phyloP scores from a whole-genome alignment of 2,113 vertebrate genomes.

The Erpornis zantholeuca region DNA sequence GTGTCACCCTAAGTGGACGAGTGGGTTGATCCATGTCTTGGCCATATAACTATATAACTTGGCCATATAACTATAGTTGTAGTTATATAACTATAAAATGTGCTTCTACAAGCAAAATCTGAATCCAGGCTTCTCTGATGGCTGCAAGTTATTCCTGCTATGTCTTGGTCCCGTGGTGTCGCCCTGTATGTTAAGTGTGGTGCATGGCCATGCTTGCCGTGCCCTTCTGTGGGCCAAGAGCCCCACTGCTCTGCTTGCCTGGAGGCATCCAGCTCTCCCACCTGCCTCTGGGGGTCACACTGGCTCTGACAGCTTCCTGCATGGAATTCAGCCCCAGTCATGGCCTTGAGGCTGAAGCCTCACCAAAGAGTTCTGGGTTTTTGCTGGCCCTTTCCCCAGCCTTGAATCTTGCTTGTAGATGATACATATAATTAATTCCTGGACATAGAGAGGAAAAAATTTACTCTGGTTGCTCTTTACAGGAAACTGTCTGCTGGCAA shows the following conservation, averaged over 20 bases:
- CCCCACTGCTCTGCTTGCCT: neutral
- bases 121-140: neutral
- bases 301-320: neutral
- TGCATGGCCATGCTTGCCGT: neutral
- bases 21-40: neutral
- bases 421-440: neutral
- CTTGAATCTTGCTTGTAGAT: neutral
- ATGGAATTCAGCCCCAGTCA: rapidly evolving
- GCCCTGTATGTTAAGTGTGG: neutral
- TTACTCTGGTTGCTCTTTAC: neutral
- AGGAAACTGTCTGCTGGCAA: neutral
- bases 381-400: neutral
- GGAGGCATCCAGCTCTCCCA: neutral
- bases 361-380: neutral
- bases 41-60: rapidly evolving
- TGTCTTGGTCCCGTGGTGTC: neutral
- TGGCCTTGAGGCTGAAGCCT: rapidly evolving
- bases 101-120: rapidly evolving
- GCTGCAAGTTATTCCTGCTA: rapidly evolving
- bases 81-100: rapidly evolving
- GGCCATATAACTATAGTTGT: rapidly evolving
- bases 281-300: neutral
- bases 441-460: neutral
- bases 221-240: neutral
- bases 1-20: rapidly evolving